Conservation (phyloP, 1,140 invertebrate genomes). For the Drosophila miranda region DNA sequence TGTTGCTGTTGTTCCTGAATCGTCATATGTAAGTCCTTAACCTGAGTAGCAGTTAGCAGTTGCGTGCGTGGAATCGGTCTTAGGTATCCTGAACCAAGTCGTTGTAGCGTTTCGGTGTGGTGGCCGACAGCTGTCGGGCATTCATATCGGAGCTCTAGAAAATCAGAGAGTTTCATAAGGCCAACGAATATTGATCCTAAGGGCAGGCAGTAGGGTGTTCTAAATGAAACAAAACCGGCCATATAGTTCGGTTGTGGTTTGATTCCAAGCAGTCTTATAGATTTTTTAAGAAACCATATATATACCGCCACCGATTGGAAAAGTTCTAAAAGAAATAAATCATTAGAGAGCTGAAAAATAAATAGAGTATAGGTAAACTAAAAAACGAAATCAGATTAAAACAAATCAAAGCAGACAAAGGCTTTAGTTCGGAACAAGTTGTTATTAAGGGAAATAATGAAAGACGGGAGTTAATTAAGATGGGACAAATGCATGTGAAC, state of each 20-base stretch:
- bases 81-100: constrained; percentile 53
- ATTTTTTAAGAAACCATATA: constrained; percentile 74
- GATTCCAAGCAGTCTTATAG: constrained; percentile 48
- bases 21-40: constrained; percentile 29
- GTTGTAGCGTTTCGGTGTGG: constrained; percentile 67
- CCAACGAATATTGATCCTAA: background rate
- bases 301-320: constrained; percentile 82
- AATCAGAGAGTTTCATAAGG: constrained; percentile 19
- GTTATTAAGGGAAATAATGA: background rate
- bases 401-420: background rate
- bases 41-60: constrained; percentile 49
- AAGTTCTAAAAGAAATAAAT: constrained; percentile 81
- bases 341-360: constrained; percentile 29
- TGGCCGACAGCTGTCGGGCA: constrained; percentile 75
- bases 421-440: background rate
- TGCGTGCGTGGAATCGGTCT: background rate
- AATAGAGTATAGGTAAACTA: constrained; percentile 27
- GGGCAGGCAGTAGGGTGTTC: no score
- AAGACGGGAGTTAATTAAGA: background rate
- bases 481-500: no score
- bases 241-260: constrained; percentile 2
- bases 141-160: constrained; percentile 82
- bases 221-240: no score
- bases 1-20: constrained; percentile 51
- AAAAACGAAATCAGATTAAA: background rate